Percentiles rank a stretch among this genome's conserved stretches.
These are phyloP conservation scores for Stegodyphus mimosarum DNA, from an alignment of 1,140 invertebrate species.

Conservation along the genomic window DNA sequence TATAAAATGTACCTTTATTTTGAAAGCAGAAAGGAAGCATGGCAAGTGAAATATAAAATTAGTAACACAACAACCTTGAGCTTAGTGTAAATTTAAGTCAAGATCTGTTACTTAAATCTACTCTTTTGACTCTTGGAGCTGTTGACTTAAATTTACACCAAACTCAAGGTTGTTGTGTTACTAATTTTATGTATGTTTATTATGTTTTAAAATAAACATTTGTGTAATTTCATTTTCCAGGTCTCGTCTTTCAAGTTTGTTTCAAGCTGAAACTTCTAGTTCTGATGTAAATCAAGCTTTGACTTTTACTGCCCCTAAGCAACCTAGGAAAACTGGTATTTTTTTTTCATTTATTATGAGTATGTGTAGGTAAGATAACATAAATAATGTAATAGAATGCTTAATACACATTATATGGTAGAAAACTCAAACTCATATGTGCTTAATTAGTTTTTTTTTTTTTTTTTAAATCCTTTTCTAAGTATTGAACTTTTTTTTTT, in stretches of 20 bases:
- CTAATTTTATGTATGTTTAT: neutral
- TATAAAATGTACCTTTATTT: too few relatives aligned
- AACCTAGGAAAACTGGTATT: slow-evolving; percentile 66
- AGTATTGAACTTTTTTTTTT: too few relatives aligned
- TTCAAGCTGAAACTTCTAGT: slow-evolving; percentile 16
- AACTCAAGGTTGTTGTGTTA: too few relatives aligned
- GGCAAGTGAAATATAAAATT: too few relatives aligned
- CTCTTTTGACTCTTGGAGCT: neutral
- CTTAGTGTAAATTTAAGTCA: too few relatives aligned
- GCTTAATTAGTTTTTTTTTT: neutral
- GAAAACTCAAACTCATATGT: neutral
- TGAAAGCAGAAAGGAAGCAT: too few relatives aligned
- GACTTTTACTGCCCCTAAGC: slow-evolving; percentile 69
- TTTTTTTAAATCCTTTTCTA: neutral
- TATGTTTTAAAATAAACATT: neutral
- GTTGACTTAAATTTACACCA: too few relatives aligned
- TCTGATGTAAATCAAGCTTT: slow-evolving; percentile 66
- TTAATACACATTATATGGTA: too few relatives aligned
- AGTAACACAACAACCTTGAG: too few relatives aligned
- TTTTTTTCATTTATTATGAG: too few relatives aligned
- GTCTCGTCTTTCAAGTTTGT: slow-evolving; percentile 45
- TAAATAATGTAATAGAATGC: too few relatives aligned
- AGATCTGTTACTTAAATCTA: neutral
- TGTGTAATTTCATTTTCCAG: neutral
- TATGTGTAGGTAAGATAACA: too few relatives aligned